Conservation (phyloP, 2,113 vertebrate species). For the Amblyornis subalaris region DNA sequence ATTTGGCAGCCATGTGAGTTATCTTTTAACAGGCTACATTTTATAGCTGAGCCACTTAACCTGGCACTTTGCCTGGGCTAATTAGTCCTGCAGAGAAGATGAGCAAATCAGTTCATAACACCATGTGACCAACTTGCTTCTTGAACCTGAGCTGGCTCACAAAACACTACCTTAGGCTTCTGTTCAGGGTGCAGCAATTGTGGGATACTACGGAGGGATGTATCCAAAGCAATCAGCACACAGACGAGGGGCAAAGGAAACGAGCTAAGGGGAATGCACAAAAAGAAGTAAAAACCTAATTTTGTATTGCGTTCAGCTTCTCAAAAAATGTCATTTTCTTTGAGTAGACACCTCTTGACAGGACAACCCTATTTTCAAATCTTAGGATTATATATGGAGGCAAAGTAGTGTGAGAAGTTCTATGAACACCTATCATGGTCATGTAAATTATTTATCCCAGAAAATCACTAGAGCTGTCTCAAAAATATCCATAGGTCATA, state of each 20-base stretch:
- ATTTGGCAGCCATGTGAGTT: not conserved
- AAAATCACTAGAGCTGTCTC: not conserved
- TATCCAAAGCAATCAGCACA: not conserved
- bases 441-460: not conserved
- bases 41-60: not conserved
- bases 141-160: not conserved
- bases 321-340: not conserved
- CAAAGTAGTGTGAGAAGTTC: not conserved
- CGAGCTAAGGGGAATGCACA: rapidly evolving
- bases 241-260: not conserved
- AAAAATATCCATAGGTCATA: not conserved
- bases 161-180: not conserved
- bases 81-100: not conserved
- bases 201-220: not conserved
- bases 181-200: not conserved
- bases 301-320: not conserved
- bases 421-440: not conserved
- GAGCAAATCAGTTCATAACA: not conserved
- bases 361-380: not conserved
- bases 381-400: not conserved
- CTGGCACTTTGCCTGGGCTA: not conserved
- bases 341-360: not conserved
- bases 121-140: not conserved
- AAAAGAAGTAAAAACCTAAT: not conserved
- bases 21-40: not conserved